Conservation (phyloP, 2,113 vertebrate species). For the Bos javanicus region DNA sequence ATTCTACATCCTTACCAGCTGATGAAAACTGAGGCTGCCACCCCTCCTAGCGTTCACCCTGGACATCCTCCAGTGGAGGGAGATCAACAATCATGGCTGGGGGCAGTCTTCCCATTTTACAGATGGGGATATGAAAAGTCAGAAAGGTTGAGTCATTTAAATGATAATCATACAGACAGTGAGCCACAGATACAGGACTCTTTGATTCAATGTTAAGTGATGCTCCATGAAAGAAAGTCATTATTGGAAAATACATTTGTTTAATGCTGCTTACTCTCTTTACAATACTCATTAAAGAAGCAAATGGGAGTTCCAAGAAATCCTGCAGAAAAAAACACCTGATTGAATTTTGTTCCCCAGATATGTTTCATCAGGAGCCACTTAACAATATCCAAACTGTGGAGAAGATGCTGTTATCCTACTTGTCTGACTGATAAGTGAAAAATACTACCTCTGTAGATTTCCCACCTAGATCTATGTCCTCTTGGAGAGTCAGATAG, state of each 20-base stretch:
- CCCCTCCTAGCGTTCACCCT: accelerated
- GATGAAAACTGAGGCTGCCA: too few species aligned
- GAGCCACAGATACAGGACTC: neutral
- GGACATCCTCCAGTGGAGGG: neutral
- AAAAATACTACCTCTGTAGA: neutral
- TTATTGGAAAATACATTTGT: neutral
- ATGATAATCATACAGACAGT: too few species aligned
- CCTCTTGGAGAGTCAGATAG: neutral
- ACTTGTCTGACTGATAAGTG: neutral
- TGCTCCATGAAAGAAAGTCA: neutral
- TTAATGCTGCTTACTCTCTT: neutral
- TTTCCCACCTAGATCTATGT: neutral
- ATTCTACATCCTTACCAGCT: neutral
- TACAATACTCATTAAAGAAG: neutral
- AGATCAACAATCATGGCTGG: neutral
- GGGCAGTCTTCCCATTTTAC: neutral
- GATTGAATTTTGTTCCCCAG: neutral
- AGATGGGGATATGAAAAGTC: neutral
- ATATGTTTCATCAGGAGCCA: neutral
- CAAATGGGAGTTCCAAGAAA: neutral
- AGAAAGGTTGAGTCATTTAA: neutral
- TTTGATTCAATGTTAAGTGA: neutral
- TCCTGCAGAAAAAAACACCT: neutral
- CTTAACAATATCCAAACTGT: neutral
- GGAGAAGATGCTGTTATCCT: accelerated